Evolutionary conservation across 1,140 invertebrate genomes (phyloP), one percentile per base, ranked within the genome.

Genomic region (Drosophila funebris): DNA sequence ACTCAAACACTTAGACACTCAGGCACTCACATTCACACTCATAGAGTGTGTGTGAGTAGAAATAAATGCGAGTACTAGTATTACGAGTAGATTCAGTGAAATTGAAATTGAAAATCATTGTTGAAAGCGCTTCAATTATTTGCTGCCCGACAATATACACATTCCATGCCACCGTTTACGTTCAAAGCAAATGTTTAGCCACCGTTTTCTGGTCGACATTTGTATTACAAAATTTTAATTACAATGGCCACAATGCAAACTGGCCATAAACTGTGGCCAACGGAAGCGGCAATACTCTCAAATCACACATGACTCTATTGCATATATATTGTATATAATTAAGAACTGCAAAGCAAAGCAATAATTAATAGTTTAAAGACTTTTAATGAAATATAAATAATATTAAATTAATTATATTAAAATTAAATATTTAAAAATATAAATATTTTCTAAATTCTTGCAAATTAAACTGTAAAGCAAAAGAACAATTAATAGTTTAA

Each of bases 201-300:
- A 70, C 73, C 78, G 57, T 77, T 81, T 62, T 71, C 71, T 72
- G 75, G 66, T 81, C 69, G 64, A 44, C 43, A 58, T 31, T 31
- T n/a, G n/a, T 79, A 88, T 87, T 87, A 87, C 82, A 87, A 87
- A 88, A 87, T 88, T 70, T 82, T 87, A 87, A 87, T 87, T 87
- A 78, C 70, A 81, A 52, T 58, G 37, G 54, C 27, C 72, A 53
- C 41, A 73, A 61, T 64, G 41, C 53, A 50, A 71, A 62, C 58
- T 66, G 33, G 62, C 54, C 66, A 69, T 22, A 70, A 77, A 58
- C 16, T 7, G 16, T 41, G 41, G 56, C 43, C 43, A 48, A 48
- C 44, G 44, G 44, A 48, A 29, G 44, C 24, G 24, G 22, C 44
- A 48, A 48, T 14, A 29, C 44, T 13, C 44, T 48, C 44, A 13